Evolutionary conservation across 2,113 vertebrate genomes (phyloP), one percentile per base, ranked within the genome.

Genomic region (Nicator chloris): DNA sequence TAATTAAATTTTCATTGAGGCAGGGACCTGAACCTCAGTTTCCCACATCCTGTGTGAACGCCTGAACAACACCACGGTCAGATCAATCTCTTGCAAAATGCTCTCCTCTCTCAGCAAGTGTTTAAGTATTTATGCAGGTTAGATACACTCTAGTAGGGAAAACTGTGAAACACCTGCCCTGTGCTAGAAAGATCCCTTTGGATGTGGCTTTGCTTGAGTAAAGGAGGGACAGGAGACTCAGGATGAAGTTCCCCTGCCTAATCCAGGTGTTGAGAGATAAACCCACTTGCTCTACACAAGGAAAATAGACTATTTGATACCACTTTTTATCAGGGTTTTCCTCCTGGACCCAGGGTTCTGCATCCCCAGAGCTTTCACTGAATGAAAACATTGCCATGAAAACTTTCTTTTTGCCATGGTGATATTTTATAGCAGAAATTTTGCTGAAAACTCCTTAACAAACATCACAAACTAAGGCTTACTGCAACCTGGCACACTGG

Each of bases 81-180:
- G 71, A 96, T 86, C 88, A 92, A 80, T 95, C 90, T 95, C 71
- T 23, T 57, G 79, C 35, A 65, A 77, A 92, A 86, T 10, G 33
- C 59, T 86, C 61, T 89, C 6, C 61, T 91, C 81, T 94, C 88
- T 94, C 65, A 90, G 45, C 68, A 73, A 77, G 47, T 88, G 54
- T 92, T 95, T 96, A 97, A 96, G 71, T 91, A 96, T 97, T 96
- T 95, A 94, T 95, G 85, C 50, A 90, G 54, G 54, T 88, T 80
- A 92, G 90, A 83, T 42, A 72, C 0, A 7, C 33, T 65, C 20
- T 16, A 64, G 49, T 37, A 90, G 33, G 35, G 63, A 72, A 85
- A 94, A 88, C 53, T 76, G 66, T 83, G 73, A 82, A 82, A 90
- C 45, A 73, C 18, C 21, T 82, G 75, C 31, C 26, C n/a, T 61